Evolutionary conservation across 2,113 vertebrate species (phyloP).

Genomic region (Zeus faber): DNA sequence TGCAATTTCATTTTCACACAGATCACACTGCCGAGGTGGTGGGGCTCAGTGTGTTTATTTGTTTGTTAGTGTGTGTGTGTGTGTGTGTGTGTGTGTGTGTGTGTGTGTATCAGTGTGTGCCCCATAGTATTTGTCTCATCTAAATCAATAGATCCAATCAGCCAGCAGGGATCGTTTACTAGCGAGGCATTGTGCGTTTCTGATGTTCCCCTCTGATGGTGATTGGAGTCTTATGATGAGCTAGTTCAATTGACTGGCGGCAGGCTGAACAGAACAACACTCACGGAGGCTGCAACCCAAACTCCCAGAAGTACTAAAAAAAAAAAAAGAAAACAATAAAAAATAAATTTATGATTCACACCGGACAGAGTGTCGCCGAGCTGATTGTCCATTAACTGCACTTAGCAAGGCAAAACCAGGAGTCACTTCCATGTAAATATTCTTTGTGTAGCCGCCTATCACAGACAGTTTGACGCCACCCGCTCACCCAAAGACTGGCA

Average conservation of each 20-base stretch:
- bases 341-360: too few relatives aligned
- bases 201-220: constrained; percentile 15
- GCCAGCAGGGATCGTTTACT: constrained; percentile 29
- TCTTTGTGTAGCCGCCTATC: too few relatives aligned
- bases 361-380: too few relatives aligned
- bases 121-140: constrained; percentile 16
- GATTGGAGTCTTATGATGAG: constrained; percentile 20
- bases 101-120: constrained; percentile 1
- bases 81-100: background rate
- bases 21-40: background rate
- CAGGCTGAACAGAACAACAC: background rate
- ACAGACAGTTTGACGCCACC: too few relatives aligned
- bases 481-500: too few relatives aligned
- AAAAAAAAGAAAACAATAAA: too few relatives aligned
- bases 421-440: too few relatives aligned
- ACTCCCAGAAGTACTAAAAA: too few relatives aligned
- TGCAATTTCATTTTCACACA: constrained; percentile 8
- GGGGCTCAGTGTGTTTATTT: background rate
- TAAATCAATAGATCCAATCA: constrained; percentile 34
- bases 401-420: too few relatives aligned
- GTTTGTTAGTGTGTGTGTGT: background rate
- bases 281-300: constrained; percentile 11
- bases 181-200: constrained; percentile 16
- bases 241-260: background rate
- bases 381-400: too few relatives aligned